Percentiles rank a stretch among this genome's conserved stretches.
phyloP scores from a whole-genome alignment of 2,888 invertebrate genomes.

The Rotaria sp. region DNA sequence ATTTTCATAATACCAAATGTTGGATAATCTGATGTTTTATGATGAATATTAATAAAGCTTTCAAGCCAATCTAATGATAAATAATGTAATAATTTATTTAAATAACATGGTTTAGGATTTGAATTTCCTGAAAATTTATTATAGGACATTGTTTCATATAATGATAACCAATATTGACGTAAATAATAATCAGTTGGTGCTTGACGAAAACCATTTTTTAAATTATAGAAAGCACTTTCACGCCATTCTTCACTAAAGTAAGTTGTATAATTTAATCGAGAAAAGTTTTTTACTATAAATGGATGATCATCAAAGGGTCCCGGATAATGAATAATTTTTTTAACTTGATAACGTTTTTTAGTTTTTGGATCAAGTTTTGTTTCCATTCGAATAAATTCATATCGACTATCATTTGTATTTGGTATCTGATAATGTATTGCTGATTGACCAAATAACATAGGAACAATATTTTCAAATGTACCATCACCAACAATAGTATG shows the following conservation, averaged over 20 bases:
- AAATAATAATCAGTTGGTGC: conserved; percentile 34
- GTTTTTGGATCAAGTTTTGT: background rate
- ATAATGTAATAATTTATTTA: conserved; percentile 33
- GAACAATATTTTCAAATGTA: conserved; percentile 39
- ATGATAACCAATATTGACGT: conserved; percentile 30
- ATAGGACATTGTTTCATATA: conserved; percentile 33
- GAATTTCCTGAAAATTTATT: conserved; percentile 27
- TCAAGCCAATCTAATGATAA: conserved; percentile 36
- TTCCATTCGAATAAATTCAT: background rate
- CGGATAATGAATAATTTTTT: conserved; percentile 27
- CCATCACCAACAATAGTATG: conserved; percentile 36
- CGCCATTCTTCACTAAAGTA: conserved; percentile 39
- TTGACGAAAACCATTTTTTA: conserved; percentile 36
- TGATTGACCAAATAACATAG: conserved; percentile 21
- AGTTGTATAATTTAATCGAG: conserved; percentile 32
- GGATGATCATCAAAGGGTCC: conserved; percentile 34
- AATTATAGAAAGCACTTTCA: conserved; percentile 36
- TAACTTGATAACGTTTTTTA: background rate
- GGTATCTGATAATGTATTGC: background rate
- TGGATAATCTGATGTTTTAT: conserved; percentile 24
- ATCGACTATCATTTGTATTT: conserved; percentile 27
- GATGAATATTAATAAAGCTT: conserved; percentile 3
- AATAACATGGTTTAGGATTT: conserved; percentile 37
- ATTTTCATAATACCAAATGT: conserved; percentile 36
- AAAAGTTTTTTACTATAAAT: conserved; percentile 34